A percentile compares a stretch with the other conserved stretches of the same genome.
phyloP scores from a whole-genome alignment of 2,113 vertebrate genomes.

The Clarias macrocephalus region DNA sequence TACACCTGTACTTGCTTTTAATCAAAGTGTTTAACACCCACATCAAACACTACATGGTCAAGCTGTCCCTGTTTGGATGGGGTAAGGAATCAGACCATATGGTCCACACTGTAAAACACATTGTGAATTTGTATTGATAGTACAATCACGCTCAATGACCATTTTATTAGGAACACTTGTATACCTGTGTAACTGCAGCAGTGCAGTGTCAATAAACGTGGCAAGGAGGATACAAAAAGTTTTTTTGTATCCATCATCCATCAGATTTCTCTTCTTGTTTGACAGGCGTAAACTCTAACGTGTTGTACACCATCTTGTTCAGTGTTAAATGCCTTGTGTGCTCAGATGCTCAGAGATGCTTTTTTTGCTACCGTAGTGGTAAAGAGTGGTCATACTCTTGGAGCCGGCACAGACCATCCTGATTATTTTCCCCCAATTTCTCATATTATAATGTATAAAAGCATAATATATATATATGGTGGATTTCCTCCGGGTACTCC shows the following conservation, averaged over 20 bases:
- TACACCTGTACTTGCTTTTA: constrained; percentile 70
- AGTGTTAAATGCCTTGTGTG: neutral
- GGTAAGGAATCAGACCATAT: constrained; percentile 58
- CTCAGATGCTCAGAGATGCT: neutral
- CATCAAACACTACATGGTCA: constrained; percentile 65
- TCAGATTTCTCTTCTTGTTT: neutral
- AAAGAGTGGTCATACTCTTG: neutral
- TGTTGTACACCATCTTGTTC: neutral
- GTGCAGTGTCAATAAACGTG: neutral
- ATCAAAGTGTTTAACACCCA: constrained; percentile 70
- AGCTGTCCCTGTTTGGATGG: constrained; percentile 68
- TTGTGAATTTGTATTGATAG: neutral
- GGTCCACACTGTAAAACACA: constrained; percentile 5
- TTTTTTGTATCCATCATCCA: neutral
- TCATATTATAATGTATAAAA: no score
- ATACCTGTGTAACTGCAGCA: neutral
- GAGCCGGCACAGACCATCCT: neutral
- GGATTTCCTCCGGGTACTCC: no score
- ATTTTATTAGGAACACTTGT: neutral
- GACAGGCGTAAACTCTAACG: neutral
- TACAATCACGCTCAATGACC: neutral
- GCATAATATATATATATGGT: no score
- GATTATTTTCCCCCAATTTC: neutral
- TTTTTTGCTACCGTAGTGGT: neutral
- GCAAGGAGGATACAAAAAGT: neutral